Evolutionary conservation across 2,888 invertebrate genomes (phyloP), one percentile per base, ranked within the genome.

Genomic region (Ceramica pisi): DNA sequence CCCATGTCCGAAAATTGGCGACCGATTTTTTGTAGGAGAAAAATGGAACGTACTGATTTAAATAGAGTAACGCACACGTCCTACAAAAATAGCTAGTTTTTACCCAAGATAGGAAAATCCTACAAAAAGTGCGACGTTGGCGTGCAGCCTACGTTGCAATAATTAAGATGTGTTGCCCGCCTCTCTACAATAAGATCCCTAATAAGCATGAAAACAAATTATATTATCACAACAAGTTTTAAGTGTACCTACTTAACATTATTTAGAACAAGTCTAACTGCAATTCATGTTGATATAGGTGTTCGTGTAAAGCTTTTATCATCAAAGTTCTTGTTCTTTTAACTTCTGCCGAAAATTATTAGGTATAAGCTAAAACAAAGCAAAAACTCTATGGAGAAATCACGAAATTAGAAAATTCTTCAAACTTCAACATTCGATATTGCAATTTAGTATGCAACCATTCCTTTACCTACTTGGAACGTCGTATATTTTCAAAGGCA

Each of bases 401-500:
- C 67, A 67, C 50, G 16, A 57, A 67, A 35, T 53, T 55, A 51
- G 14, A 51, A 44, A 76, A 51, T 9, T 62, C 26, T 66, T 77
- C 57, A 26, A 41, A 41, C 41, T 41, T 41, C 41, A 14, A 53
- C 14, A 35, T 5, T 53, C 38, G 38, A 56, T 38, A 56, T 26
- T 31, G 4, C 31, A 56, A 69, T 75, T 71, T 53, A 56, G 23
- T 63, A 62, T 71, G 51, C 69, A 57, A 50, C 56, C 59, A 59
- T 66, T 75, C 68, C 53, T 72, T 78, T 44, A 61, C n/a, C n/a
- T n/a, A n/a, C 61, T 48, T 65, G 5, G 44, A 51, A 69, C 65
- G 38, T 63, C 57, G 31, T 78, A 81, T 67, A 82, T 82, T 76
- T 73, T 73, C 51, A 69, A 78, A 76, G 75, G 55, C 63, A 79